Conservation (phyloP, 2,113 vertebrate species). For the Semnornis frantzii region DNA sequence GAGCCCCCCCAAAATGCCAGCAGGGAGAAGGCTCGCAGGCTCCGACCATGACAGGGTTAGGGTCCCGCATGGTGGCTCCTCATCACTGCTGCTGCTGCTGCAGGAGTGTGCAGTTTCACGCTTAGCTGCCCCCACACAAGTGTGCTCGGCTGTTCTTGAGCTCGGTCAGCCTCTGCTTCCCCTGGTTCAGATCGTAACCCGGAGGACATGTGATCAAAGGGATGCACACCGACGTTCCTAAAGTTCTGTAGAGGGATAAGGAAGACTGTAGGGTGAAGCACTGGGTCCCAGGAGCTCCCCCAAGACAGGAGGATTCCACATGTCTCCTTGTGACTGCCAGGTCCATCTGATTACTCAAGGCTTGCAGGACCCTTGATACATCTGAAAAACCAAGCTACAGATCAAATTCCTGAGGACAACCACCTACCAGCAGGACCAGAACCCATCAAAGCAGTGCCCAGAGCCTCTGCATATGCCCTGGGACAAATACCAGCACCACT, state of each 20-base stretch:
- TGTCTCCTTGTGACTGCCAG: fast-evolving
- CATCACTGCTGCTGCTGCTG: fast-evolving
- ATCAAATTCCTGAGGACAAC: not conserved
- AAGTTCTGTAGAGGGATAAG: not conserved
- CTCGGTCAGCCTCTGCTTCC: not conserved
- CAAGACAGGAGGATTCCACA: not conserved
- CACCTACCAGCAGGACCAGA: too few species aligned
- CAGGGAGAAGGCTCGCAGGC: fast-evolving
- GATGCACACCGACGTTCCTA: not conserved
- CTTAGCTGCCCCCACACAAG: not conserved
- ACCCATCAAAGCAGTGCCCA: not conserved
- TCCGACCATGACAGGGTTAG: fast-evolving
- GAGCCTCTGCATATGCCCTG: not conserved
- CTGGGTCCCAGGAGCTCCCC: fast-evolving
- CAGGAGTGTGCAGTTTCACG: fast-evolving
- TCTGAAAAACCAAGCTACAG: not conserved
- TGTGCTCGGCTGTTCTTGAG: fast-evolving
- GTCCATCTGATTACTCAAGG: not conserved
- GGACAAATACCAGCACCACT: not conserved
- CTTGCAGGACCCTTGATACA: not conserved
- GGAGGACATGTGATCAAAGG: not conserved
- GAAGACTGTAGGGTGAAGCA: not conserved
- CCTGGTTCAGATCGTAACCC: fast-evolving
- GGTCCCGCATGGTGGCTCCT: not conserved
- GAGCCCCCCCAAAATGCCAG: not conserved